A percentile compares a stretch with the other conserved stretches of the same genome.
phyloP scores from a whole-genome alignment of 2,797 vertebrate species.

The Molothrus aeneus region DNA sequence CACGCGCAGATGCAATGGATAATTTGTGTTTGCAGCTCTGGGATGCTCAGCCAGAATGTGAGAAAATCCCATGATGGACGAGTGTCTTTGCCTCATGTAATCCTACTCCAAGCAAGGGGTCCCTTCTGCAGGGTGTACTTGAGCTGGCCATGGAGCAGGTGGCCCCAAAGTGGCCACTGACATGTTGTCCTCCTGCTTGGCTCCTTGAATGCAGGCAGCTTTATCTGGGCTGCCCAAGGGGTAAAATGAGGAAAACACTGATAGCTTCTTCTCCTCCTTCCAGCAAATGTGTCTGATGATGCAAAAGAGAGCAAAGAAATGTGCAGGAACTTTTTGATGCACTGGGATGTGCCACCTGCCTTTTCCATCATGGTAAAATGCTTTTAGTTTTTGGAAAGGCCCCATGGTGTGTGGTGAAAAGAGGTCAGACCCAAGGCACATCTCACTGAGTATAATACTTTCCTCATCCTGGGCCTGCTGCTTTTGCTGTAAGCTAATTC shows the following conservation, averaged over 20 bases:
- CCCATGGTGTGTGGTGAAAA: background rate
- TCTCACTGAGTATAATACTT: background rate
- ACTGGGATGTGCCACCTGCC: background rate
- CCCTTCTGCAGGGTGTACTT: background rate
- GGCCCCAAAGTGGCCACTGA: background rate
- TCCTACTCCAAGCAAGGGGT: background rate
- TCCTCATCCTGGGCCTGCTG: background rate
- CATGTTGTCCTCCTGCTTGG: background rate
- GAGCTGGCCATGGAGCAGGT: rapidly evolving
- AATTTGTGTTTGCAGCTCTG: background rate
- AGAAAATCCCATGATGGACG: background rate
- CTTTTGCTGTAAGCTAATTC: background rate
- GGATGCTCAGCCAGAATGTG: background rate
- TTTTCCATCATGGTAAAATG: background rate
- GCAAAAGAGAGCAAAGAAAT: background rate
- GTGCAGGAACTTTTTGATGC: background rate
- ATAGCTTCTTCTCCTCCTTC: background rate
- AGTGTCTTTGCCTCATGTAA: background rate
- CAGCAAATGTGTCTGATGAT: background rate
- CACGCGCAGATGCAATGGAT: background rate
- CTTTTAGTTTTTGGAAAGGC: background rate
- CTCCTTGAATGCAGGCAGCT: background rate
- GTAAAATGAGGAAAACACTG: background rate
- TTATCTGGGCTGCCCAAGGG: background rate
- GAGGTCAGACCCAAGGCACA: background rate